A percentile compares a stretch with the other conserved stretches of the same genome.
These are phyloP conservation scores for Pseudopleuronectes americanus DNA, from an alignment of 2,797 vertebrate species.

Conservation along the genomic window DNA sequence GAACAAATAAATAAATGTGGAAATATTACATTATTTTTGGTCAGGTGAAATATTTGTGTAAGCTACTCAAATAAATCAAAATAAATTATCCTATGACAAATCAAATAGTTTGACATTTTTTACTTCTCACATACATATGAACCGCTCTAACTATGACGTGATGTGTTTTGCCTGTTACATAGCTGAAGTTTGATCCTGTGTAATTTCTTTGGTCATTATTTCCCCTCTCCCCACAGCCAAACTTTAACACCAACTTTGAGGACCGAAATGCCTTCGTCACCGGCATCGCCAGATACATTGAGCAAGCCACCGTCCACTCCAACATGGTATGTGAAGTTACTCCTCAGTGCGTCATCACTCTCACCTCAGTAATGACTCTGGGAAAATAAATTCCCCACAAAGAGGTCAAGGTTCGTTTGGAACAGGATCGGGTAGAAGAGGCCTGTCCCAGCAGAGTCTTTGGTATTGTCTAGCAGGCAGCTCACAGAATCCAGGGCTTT, in stretches of 20 bases:
- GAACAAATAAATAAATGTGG: too few relatives aligned
- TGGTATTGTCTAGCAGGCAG: conserved; percentile 33
- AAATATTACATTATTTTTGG: too few relatives aligned
- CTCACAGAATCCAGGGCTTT: conserved; percentile 55
- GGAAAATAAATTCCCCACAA: conserved; percentile 9
- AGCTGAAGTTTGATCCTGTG: not conserved
- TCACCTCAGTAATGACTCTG: too few relatives aligned
- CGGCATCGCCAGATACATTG: conserved; percentile 97
- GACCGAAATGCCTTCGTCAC: conserved; percentile 99
- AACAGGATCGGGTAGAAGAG: conserved; percentile 1
- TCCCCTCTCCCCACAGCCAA: conserved; percentile 84
- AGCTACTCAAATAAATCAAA: too few relatives aligned
- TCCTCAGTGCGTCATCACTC: not conserved
- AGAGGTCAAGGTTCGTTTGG: conserved; percentile 10
- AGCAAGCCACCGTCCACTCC: conserved; percentile 97
- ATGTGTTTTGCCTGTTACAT: not conserved
- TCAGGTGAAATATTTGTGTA: too few relatives aligned
- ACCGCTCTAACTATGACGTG: not conserved
- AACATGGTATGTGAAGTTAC: conserved; percentile 88
- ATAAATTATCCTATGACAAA: too few relatives aligned
- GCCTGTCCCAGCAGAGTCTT: conserved; percentile 29
- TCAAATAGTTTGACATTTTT: not conserved
- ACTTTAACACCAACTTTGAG: conserved; percentile 99
- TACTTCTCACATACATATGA: not conserved
- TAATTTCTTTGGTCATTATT: not conserved